Conservation (phyloP, 1,140 invertebrate genomes). For the Carcinoscorpius rotundicauda region DNA sequence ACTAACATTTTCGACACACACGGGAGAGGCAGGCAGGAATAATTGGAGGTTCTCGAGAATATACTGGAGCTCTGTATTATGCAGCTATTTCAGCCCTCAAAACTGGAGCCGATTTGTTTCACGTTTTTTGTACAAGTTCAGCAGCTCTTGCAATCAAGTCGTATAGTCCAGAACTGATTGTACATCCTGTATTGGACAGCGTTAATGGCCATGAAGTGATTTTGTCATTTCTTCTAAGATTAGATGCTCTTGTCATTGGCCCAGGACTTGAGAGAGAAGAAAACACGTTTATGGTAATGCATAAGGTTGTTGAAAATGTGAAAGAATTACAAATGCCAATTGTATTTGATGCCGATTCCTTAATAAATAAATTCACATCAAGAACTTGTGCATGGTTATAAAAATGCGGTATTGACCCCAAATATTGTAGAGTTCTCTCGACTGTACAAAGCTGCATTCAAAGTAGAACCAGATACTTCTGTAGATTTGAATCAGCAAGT, state of each 20-base stretch:
- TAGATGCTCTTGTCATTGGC: slow-evolving; percentile 83
- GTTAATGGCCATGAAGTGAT: slow-evolving; percentile 51
- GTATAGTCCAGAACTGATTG: slow-evolving; percentile 94
- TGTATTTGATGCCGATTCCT: slow-evolving; percentile 89
- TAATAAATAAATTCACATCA: slow-evolving; percentile 66
- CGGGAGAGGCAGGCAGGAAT: slow-evolving; percentile 80
- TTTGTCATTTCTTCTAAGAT: slow-evolving; percentile 59
- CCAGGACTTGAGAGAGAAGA: slow-evolving; percentile 73
- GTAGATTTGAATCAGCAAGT: slow-evolving; percentile 29
- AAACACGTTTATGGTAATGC: slow-evolving; percentile 39
- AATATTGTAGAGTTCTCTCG: slow-evolving; percentile 84
- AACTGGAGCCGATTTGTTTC: slow-evolving; percentile 79
- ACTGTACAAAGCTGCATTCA: slow-evolving; percentile 44
- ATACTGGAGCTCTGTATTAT: slow-evolving; percentile 63
- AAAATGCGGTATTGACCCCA: slow-evolving; percentile 73
- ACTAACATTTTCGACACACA: slow-evolving; percentile 51
- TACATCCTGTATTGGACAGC: slow-evolving; percentile 65
- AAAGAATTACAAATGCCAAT: slow-evolving; percentile 54
- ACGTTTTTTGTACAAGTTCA: slow-evolving; percentile 74
- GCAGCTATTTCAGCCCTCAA: slow-evolving; percentile 77
- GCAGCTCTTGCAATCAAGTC: slow-evolving; percentile 83
- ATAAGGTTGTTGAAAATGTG: slow-evolving; percentile 32
- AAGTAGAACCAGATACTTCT: neutral
- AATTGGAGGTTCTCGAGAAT: slow-evolving; percentile 83
- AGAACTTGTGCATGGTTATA: slow-evolving; percentile 61